Percentiles rank a stretch among this genome's conserved stretches.
Conservation (phyloP, 2,888 invertebrate species). For the Clivina fossor region DNA sequence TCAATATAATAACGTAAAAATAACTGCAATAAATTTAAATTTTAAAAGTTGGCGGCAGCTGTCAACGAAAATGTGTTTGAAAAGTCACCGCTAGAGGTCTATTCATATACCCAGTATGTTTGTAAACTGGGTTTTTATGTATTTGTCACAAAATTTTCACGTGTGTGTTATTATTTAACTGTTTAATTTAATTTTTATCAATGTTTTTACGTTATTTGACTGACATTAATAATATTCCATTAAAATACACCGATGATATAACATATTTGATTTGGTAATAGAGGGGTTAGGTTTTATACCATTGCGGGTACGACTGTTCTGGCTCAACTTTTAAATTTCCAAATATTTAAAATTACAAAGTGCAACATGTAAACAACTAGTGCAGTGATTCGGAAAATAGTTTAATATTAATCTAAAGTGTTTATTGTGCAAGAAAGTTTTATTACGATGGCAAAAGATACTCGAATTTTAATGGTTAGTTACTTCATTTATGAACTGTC, state of each 20-base stretch:
- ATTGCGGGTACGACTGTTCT: constrained; percentile 50
- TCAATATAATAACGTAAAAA: too few species aligned
- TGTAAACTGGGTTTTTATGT: constrained; percentile 57
- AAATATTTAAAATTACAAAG: too few species aligned
- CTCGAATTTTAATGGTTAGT: constrained; percentile 33
- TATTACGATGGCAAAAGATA: constrained; percentile 31
- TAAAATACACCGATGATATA: constrained; percentile 32
- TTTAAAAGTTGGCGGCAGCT: constrained; percentile 16
- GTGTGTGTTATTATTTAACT: constrained; percentile 34
- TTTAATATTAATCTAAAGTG: constrained; percentile 20
- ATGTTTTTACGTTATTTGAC: constrained; percentile 25
- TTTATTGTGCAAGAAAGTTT: constrained; percentile 3
- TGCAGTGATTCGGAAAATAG: constrained; percentile 19
- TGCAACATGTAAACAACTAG: constrained; percentile 45
- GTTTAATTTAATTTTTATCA: constrained; percentile 20
- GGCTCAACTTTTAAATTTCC: constrained; percentile 43
- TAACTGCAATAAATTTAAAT: neutral
- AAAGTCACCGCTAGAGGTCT: constrained; percentile 51
- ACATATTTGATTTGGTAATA: constrained; percentile 47
- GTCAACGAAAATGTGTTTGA: constrained; percentile 11
- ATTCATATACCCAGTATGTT: constrained; percentile 56
- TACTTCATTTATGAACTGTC: constrained; percentile 29
- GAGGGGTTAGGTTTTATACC: constrained; percentile 54
- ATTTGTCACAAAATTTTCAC: constrained; percentile 49
- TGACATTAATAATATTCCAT: constrained; percentile 17